phyloP scores from a whole-genome alignment of 2,797 vertebrate genomes.

The Coranthus polyacanthus region DNA sequence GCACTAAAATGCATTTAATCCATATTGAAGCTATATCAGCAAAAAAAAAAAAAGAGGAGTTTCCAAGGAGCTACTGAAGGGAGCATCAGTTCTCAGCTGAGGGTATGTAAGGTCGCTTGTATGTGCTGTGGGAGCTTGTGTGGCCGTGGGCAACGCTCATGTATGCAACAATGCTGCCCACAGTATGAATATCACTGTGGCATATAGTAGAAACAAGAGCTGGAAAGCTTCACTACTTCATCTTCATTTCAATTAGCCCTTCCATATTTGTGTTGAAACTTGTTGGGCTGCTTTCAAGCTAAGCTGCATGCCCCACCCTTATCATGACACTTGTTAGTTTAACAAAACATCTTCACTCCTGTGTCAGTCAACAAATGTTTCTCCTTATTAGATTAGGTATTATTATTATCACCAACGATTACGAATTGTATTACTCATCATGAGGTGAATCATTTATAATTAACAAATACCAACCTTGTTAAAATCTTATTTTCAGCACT shows the following conservation, averaged over 20 bases:
- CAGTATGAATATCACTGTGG: neutral
- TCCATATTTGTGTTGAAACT: constrained; percentile 42
- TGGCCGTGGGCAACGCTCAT: constrained; percentile 23
- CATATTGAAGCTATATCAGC: constrained; percentile 2
- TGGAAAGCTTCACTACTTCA: neutral
- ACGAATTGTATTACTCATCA: too few relatives aligned
- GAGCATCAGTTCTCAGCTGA: constrained; percentile 43
- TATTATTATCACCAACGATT: too few relatives aligned
- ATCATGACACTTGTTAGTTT: constrained; percentile 6
- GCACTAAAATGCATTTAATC: neutral
- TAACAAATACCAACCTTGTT: too few relatives aligned
- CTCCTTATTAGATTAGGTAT: too few relatives aligned
- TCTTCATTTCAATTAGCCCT: constrained; percentile 2
- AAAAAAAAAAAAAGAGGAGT: constrained; percentile 4
- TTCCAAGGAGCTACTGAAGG: constrained; percentile 48
- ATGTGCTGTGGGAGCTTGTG: constrained; percentile 13
- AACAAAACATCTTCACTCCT: neutral
- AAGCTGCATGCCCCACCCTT: constrained; percentile 2
- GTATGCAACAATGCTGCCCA: constrained; percentile 2
- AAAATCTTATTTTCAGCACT: too few relatives aligned
- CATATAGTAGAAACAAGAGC: neutral
- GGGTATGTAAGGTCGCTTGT: constrained; percentile 66
- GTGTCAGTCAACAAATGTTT: too few relatives aligned
- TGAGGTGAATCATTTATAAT: too few relatives aligned
- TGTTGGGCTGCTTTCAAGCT: constrained; percentile 19